Evolutionary conservation across 2,888 invertebrate genomes (phyloP), one percentile per base, ranked within the genome.

Genomic region (Eupeodes luniger): DNA sequence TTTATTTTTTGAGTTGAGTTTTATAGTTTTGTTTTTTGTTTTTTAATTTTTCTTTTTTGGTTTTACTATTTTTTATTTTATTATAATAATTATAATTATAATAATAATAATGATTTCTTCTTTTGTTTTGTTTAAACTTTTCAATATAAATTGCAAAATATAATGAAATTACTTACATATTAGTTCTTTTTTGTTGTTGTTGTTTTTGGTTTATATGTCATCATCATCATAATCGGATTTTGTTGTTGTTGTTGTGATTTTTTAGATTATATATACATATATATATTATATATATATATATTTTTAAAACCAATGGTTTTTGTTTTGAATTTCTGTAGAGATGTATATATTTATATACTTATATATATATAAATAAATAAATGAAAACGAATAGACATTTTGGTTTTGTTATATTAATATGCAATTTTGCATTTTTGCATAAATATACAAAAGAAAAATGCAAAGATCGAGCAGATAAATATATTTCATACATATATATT

Each of bases 91-190:
- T 77, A 36, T 27, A 27, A 27, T 27, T 27, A 27, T 27, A 27
- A 27, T 78, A 77, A 76, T 85, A 67, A 77, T 85, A 75, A 80
- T 79, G 57, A 76, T 57, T 62, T 67, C 76, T 27, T 70, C 44
- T 49, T 64, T 72, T 16, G 34, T 75, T 64, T 10, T 75, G 64
- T 19, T 89, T 82, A 61, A 85, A 82, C 81, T 78, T 89, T 81
- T 89, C 85, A 85, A 89, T 89, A 89, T 89, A 89, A 89, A 89
- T 89, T 89, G 89, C 89, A 89, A 89, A 89, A 89, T 89, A 89
- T 85, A 89, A 82, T 89, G 78, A 89, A 85, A 89, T 89, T 85
- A 79, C 89, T 89, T 89, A 84, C 79, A 79, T 12, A 72, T 89
- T 89, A 89, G 81, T 84, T 84, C 80, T 40, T 19, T n/a, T 40